Percentiles rank a stretch among this genome's conserved stretches.
Evolutionary conservation across 2,797 vertebrate species (phyloP).

Genomic region (Myotis daubentonii): DNA sequence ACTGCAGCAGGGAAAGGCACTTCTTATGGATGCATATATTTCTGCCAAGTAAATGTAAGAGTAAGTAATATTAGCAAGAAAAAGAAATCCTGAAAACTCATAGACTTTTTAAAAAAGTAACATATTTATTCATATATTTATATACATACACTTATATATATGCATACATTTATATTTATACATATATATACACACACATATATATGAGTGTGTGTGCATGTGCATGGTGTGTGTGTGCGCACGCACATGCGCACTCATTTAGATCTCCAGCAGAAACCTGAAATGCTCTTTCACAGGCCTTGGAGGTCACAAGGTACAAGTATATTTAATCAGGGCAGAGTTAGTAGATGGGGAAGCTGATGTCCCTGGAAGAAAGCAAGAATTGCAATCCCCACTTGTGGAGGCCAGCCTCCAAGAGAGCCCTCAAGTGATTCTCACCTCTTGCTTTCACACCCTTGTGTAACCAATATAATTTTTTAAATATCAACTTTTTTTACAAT

Average conservation of each 20-base stretch:
- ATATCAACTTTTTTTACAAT: neutral
- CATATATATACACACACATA: too few relatives aligned
- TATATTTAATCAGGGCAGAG: neutral
- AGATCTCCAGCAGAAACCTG: neutral
- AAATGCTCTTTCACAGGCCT: neutral
- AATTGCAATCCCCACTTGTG: neutral
- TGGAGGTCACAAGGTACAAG: neutral
- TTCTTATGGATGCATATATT: neutral
- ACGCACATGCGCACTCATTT: neutral
- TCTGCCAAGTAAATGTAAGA: conserved; percentile 29
- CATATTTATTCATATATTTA: neutral
- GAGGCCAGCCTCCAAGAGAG: neutral
- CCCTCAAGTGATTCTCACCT: neutral
- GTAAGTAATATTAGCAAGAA: conserved; percentile 49
- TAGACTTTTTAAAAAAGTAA: neutral
- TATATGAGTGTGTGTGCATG: neutral
- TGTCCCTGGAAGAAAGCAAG: neutral
- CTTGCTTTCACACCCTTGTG: neutral
- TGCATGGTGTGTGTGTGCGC: neutral
- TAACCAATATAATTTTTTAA: neutral
- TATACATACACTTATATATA: neutral
- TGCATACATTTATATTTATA: neutral
- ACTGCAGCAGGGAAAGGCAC: conserved; percentile 28
- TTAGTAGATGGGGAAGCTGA: neutral
- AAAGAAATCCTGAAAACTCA: conserved; percentile 18